These are phyloP conservation scores for Fragum sueziense DNA, from an alignment of 2,888 invertebrate species.

Conservation along the genomic window DNA sequence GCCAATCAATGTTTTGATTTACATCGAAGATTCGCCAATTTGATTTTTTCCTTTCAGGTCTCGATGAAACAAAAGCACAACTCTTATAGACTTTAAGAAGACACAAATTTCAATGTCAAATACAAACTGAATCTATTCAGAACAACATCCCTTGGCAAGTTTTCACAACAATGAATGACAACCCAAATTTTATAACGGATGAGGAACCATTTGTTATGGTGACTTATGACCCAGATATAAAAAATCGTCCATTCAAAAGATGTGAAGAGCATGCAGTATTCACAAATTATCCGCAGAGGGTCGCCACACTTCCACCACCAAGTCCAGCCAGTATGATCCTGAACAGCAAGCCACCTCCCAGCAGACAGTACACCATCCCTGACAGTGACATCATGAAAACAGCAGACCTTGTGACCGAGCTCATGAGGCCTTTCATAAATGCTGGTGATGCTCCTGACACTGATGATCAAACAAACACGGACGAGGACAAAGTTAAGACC, in stretches of 20 bases:
- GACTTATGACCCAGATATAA: slow-evolving; percentile 16
- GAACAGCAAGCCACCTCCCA: background rate
- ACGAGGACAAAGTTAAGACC: slow-evolving; percentile 29
- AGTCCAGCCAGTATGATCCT: background rate
- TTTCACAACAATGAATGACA: too few species aligned
- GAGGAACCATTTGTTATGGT: slow-evolving; percentile 28
- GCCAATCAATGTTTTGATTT: too few species aligned
- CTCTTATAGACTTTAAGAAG: too few species aligned
- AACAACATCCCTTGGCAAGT: too few species aligned
- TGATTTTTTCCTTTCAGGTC: too few species aligned
- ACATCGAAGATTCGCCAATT: too few species aligned
- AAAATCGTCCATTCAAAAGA: background rate
- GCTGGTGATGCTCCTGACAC: background rate
- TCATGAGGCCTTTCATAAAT: background rate
- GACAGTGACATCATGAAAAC: background rate
- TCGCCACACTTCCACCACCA: slow-evolving; percentile 3
- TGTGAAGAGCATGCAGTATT: slow-evolving; percentile 21
- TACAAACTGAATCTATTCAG: too few species aligned
- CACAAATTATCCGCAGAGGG: slow-evolving; percentile 3
- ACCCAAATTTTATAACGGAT: background rate
- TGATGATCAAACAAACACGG: background rate
- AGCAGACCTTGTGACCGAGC: slow-evolving; percentile 12
- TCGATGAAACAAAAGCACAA: too few species aligned
- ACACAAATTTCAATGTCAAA: too few species aligned
- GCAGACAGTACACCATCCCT: background rate